Percentiles rank a stretch among this genome's conserved stretches.
phyloP scores from a whole-genome alignment of 2,113 vertebrate genomes.

The Triplophysa rosa region DNA sequence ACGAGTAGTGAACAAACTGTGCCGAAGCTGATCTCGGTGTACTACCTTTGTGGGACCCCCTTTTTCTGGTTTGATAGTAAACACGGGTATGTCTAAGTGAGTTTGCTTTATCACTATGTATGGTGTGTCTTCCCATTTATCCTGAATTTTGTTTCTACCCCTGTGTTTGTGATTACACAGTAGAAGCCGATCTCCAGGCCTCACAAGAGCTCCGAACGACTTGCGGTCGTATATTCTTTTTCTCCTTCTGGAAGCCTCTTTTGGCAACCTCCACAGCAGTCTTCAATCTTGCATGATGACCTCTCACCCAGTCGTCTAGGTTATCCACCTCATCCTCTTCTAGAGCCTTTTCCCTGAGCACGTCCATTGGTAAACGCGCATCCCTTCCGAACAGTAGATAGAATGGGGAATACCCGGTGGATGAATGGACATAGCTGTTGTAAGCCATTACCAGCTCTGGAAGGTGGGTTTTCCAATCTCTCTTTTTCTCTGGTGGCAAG shows the following conservation, averaged over 20 bases:
- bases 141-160: too few species aligned
- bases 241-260: background rate
- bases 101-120: constrained; percentile 38
- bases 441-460: constrained; percentile 29
- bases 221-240: constrained; percentile 36
- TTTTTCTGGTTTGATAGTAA: constrained; percentile 22
- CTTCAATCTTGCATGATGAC: constrained; percentile 18
- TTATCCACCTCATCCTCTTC: background rate
- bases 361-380: constrained; percentile 26
- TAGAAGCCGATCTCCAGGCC: constrained; percentile 35
- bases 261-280: constrained; percentile 9
- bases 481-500: constrained; percentile 23
- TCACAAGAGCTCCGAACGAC: background rate
- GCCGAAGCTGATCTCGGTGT: constrained; percentile 39
- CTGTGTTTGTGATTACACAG: constrained; percentile 19
- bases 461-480: background rate
- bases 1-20: constrained; percentile 22
- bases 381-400: constrained; percentile 35
- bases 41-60: constrained; percentile 37
- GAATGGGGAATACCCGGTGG: constrained; percentile 21
- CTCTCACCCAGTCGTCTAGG: constrained; percentile 35
- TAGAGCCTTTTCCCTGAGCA: constrained; percentile 2
- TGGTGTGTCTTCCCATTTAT: too few species aligned
- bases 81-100: constrained; percentile 31
- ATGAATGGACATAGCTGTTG: constrained; percentile 3